Evolutionary conservation across 2,888 invertebrate species (phyloP), one percentile per base, ranked within the genome.

Genomic region (Piscicola geometra): DNA sequence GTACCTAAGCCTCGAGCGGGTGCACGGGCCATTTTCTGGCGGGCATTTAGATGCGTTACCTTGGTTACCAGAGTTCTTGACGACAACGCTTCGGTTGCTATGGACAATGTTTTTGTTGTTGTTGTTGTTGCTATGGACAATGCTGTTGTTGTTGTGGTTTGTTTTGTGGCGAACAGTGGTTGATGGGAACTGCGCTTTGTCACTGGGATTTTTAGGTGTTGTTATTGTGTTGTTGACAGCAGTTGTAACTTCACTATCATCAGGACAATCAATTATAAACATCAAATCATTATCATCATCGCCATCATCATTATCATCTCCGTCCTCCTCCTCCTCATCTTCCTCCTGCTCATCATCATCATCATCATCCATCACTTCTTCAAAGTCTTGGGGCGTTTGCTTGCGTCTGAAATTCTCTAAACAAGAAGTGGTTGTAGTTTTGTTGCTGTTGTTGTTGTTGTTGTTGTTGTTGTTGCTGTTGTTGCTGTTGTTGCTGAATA

Each of bases 381-480:
- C 64, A 3, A 64, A 5, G 64, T 64, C 21, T 64, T 30, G 64
- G n/a, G 25, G 21, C 21, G 9, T 5, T 64, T 30, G n/a, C 9
- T 64, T n/a, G 64, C 21, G n/a, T n/a, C 30, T 64, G 64, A 15
- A 18, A 18, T 18, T 50, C n/a, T 64, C 25, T 64, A 9, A 5
- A n/a, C 30, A 3, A 30, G 21, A 64, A 21, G 64, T 64, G 5
- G 64, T 30, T 64, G 25, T 5, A 12, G 64, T 64, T 28, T 64
- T 64, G 21, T 64, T 64, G 30, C 9, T 30, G 64, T 30, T 64
- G 64, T 30, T 64, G 64, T 64, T 64, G 64, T 64, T 64, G n/a
- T 64, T 64, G 64, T 41, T 41, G 41, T 41, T 41, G 41, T 41
- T 41, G 41, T 41, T 41, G 41, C 41, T 41, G 15, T 41, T 9